Evolutionary conservation across 1,140 invertebrate genomes (phyloP).

Genomic region (Pogonognathellus flavescens): DNA sequence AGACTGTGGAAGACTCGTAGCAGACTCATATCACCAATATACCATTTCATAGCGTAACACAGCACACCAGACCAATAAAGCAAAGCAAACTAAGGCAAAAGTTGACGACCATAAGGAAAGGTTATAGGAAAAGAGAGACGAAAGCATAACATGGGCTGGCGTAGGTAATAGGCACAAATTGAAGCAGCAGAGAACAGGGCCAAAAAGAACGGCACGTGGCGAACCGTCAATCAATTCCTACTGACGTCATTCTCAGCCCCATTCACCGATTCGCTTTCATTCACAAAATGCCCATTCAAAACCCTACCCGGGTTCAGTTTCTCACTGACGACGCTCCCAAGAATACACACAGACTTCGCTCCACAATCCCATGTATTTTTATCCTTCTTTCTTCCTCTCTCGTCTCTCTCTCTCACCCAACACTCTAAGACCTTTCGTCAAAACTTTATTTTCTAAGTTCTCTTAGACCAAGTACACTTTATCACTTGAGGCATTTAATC

Average conservation of each 20-base stretch:
- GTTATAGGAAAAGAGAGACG: not conserved
- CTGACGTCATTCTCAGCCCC: slow-evolving; percentile 67
- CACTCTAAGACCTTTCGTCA: not conserved
- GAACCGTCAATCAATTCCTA: slow-evolving; percentile 67
- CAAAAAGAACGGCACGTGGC: slow-evolving; percentile 65
- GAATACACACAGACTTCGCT: slow-evolving; percentile 50
- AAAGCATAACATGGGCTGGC: not conserved
- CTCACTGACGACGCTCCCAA: slow-evolving; percentile 55
- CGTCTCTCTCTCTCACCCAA: too few relatives aligned
- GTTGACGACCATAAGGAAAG: not conserved
- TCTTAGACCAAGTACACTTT: not conserved
- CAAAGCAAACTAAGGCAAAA: too few relatives aligned
- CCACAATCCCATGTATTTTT: slow-evolving; percentile 5
- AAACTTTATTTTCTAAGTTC: not conserved
- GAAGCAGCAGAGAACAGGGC: slow-evolving; percentile 58
- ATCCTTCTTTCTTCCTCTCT: not conserved
- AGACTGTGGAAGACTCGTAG: not conserved
- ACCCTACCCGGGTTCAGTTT: slow-evolving; percentile 67
- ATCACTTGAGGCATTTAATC: not conserved
- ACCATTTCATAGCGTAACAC: too few relatives aligned
- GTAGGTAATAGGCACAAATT: not conserved
- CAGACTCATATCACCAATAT: too few relatives aligned
- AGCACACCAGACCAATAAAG: too few relatives aligned
- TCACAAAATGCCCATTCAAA: slow-evolving; percentile 68
- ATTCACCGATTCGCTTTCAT: slow-evolving; percentile 68